Base-by-base conservation (phyloP, 2,113 vertebrate genomes). In the Percopsis transmontana region DNA sequence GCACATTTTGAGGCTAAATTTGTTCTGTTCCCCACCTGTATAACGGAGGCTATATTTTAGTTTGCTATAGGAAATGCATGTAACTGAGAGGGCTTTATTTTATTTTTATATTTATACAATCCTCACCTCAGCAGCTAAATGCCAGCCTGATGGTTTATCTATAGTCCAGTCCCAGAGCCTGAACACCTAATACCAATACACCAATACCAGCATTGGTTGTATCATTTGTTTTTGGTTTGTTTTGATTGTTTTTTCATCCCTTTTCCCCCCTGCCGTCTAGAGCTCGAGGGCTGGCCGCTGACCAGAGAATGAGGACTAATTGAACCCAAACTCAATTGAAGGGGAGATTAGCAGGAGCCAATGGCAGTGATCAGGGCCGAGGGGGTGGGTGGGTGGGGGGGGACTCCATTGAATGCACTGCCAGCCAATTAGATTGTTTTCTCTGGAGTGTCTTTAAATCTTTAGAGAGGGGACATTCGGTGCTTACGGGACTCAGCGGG, bases 401-500 rank as follows among this genome's bases (percentile, higher is more conserved):
- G 62, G 66, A 75, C 60, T 66, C 60, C 9, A 20, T 42, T 54
- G 52, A 77, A 81, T 79, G 61, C 60, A 73, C 68, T 54, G 48
- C 58, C 40, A 41, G 61, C 58, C 64, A 71, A 80, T 82, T 74
- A 67, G 61, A 42, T 79, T 68, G 62, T 66, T 63, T 18, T 33
- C 41, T 68, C 40, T 20, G 13, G 74, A 38, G 66, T 47, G 62
- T 76, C 69, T 51, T 79, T 76, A 80, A 77, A 83, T 76, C 70
- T 85, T 73, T 61, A 75, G 70, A 77, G 74, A 79, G 23, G 68
- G 83, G 50, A 79, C 74, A 79, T 76, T 84, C 68, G 71, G 71
- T 59, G 58, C 63, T 85, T 62, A 59, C 45, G 70, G 56, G 69
- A 76, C 72, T 79, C 73, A 27, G 76, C 63, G 81, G n/a, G 77